These are phyloP conservation scores for Acrobasis repandana DNA, from an alignment of 2,888 invertebrate species.

Conservation along the genomic window DNA sequence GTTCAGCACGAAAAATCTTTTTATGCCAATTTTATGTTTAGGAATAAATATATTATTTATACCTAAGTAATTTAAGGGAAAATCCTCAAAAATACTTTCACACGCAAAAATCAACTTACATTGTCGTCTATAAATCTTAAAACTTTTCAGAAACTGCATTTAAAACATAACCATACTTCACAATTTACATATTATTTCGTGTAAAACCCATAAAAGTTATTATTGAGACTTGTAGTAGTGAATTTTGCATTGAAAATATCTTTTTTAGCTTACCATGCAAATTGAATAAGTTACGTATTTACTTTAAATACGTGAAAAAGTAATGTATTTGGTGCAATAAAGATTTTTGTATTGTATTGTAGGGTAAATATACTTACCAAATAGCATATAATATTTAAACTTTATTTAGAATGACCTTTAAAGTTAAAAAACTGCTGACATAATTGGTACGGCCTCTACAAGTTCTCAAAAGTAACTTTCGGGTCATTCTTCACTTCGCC, in stretches of 20 bases:
- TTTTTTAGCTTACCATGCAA: too few relatives aligned
- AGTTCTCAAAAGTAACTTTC: slow-evolving; percentile 3
- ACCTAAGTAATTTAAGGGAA: background rate
- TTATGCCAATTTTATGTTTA: too few relatives aligned
- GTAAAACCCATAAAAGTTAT: background rate
- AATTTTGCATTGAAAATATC: too few relatives aligned
- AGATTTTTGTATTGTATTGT: too few relatives aligned
- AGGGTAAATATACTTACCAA: too few relatives aligned
- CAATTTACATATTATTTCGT: background rate
- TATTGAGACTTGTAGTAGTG: background rate
- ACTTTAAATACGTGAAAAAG: too few relatives aligned
- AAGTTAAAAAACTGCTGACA: background rate
- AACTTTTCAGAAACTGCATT: background rate
- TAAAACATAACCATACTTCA: background rate
- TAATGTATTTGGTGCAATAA: too few relatives aligned
- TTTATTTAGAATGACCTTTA: too few relatives aligned
- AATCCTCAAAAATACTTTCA: background rate
- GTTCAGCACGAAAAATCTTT: too few relatives aligned
- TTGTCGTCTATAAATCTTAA: background rate
- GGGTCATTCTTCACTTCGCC: slow-evolving; percentile 38
- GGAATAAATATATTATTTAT: too few relatives aligned
- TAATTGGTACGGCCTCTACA: background rate
- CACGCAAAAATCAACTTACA: background rate
- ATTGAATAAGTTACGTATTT: too few relatives aligned
- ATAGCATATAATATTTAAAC: too few relatives aligned